These are phyloP conservation scores for Smithornis capensis DNA, from an alignment of 2,113 vertebrate genomes.

Conservation along the genomic window DNA sequence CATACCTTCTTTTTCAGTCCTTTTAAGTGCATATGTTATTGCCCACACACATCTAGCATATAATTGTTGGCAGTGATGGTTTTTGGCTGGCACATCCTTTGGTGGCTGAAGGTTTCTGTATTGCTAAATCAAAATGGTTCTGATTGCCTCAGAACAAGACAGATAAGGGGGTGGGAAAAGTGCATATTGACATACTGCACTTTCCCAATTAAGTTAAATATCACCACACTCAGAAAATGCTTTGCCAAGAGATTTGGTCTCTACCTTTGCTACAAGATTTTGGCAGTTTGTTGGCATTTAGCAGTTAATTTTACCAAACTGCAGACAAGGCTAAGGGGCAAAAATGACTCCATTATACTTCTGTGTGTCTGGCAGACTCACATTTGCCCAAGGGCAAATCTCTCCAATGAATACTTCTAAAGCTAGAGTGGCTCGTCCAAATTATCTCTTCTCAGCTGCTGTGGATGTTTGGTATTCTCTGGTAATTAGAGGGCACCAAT, in stretches of 20 bases:
- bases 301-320: conserved; percentile 23
- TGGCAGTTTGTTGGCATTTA: conserved; percentile 20
- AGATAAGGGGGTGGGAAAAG: conserved; percentile 46
- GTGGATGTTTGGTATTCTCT: neutral
- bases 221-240: neutral
- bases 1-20: conserved; percentile 64
- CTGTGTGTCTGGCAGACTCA: neutral
- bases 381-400: neutral
- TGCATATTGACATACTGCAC: conserved; percentile 47
- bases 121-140: conserved; percentile 50
- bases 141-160: conserved; percentile 30
- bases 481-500: neutral
- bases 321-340: neutral
- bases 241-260: neutral
- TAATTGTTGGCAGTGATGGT: conserved; percentile 66
- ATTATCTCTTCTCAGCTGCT: neutral
- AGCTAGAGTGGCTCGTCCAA: neutral
- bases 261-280: neutral
- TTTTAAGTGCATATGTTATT: conserved; percentile 66
- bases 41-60: conserved; percentile 65
- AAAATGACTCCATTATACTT: neutral
- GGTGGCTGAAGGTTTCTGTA: conserved; percentile 56
- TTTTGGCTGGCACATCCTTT: conserved; percentile 64
- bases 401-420: neutral
- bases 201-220: conserved; percentile 64